A percentile compares a stretch with the other conserved stretches of the same genome.
phyloP scores from a whole-genome alignment of 2,888 invertebrate genomes.

The Notodonta dromedarius region DNA sequence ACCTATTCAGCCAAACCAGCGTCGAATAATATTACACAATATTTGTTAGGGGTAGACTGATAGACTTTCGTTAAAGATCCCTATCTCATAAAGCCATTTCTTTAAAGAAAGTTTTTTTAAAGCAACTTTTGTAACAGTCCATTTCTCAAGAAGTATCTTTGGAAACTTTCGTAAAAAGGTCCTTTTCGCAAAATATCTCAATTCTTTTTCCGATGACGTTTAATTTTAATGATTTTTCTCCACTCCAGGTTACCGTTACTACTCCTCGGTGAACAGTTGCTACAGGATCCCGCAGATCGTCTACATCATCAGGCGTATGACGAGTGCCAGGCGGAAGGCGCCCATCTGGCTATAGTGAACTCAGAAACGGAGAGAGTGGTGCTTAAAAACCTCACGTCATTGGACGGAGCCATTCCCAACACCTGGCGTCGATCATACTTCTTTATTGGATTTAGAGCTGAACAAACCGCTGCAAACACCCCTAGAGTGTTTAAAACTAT shows the following conservation, averaged over 20 bases:
- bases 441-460: conserved; percentile 54
- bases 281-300: conserved; percentile 50
- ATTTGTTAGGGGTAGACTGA: too few relatives aligned
- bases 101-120: too few relatives aligned
- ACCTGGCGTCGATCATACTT: conserved; percentile 40
- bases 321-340: conserved; percentile 51
- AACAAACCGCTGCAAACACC: conserved; percentile 28
- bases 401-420: conserved; percentile 15
- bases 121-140: too few relatives aligned
- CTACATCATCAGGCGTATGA: conserved; percentile 50
- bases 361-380: conserved; percentile 47
- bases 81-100: too few relatives aligned
- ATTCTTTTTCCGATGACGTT: too few relatives aligned
- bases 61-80: too few relatives aligned
- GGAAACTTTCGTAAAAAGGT: too few relatives aligned
- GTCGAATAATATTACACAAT: too few relatives aligned
- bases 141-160: too few relatives aligned
- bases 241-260: conserved; percentile 48
- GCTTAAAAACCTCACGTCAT: conserved; percentile 37
- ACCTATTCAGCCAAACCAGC: too few relatives aligned
- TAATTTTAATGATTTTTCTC: background rate
- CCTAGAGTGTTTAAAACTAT: conserved; percentile 56
- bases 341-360: conserved; percentile 56
- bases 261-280: conserved; percentile 49
- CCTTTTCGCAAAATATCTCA: too few relatives aligned